Conservation (phyloP, 2,797 vertebrate species). For the Numenius phaeopus region DNA sequence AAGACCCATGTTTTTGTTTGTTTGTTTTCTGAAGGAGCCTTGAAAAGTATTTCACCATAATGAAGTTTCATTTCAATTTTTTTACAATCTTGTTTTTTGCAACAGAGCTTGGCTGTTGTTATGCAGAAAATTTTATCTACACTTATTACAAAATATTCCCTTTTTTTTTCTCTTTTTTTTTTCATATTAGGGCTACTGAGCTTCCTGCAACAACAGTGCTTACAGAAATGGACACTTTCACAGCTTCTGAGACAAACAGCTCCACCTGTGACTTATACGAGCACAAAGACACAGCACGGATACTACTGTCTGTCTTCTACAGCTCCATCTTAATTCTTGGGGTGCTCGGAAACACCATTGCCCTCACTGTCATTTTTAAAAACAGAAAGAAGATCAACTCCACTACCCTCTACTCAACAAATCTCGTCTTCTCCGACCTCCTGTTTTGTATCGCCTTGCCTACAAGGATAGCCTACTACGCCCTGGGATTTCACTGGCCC, state of each 20-base stretch:
- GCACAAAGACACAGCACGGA: slow-evolving; percentile 84
- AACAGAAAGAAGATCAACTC: slow-evolving; percentile 97
- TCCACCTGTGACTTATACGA: slow-evolving; percentile 87
- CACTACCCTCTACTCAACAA: slow-evolving; percentile 95
- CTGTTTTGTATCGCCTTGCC: slow-evolving; percentile 91
- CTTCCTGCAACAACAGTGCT: slow-evolving; percentile 14
- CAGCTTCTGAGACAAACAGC: neutral
- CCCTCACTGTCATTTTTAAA: slow-evolving; percentile 90
- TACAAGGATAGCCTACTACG: slow-evolving; percentile 90
- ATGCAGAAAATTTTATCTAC: neutral
- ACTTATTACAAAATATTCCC: slow-evolving; percentile 15
- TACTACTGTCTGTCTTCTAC: slow-evolving; percentile 89
- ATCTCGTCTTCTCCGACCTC: slow-evolving; percentile 93
- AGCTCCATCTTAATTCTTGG: slow-evolving; percentile 87
- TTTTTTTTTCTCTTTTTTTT: neutral
- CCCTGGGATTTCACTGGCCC: slow-evolving; percentile 91
- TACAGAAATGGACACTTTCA: slow-evolving; percentile 57
- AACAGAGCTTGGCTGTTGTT: neutral
- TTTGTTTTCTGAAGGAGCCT: neutral
- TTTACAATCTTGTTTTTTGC: neutral
- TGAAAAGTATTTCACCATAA: neutral
- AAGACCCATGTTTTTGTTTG: neutral
- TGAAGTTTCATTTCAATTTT: slow-evolving; percentile 46
- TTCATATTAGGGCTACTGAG: slow-evolving; percentile 34
- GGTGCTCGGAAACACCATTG: slow-evolving; percentile 90